Base-by-base conservation (phyloP, 2,797 vertebrate genomes). In the Poeciliopsis turneri region DNA sequence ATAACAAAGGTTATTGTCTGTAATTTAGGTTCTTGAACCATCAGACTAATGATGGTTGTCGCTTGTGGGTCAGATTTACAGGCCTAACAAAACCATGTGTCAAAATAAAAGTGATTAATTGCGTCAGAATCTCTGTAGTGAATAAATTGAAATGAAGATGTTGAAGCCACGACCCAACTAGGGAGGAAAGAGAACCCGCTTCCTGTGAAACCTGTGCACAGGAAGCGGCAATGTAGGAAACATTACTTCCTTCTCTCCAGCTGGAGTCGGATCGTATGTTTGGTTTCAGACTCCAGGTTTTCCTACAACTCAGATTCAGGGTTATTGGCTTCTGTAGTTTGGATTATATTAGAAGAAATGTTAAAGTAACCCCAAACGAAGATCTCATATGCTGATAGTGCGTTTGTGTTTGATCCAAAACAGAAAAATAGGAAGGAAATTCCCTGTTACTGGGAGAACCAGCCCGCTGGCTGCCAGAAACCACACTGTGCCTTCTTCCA, bases 381-480 rank as follows among this genome's bases (percentile, higher is more conserved):
- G n/a, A 16, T 69, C 23, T 75, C 6, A 5, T 70, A 0, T 28
- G 15, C 43, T 9, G 23, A 39, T 71, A 18, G 36, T 77, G 8
- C 61, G 70, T 43, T 53, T 79, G 41, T 55, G 80, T 1, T 77
- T 25, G 30, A 53, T 66, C 47, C 0, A 43, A 53, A 82, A 88
- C 91, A 99, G 98, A 99, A 99, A 92, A 99, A 98, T 66, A 91
- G 98, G 20, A 98, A 97, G 84, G 97, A 97, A 88, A 99, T 99
- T 8, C 89, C 96, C 0, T 99, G 98, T 85, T 99, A 97, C 33
- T 99, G 98, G 98, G 98, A 99, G 93, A 98, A 96, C 57, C 98
- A 99, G 75, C 94, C 96, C 0, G 91, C 95, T 0, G 98, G 98
- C 76, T 99, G 98, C 92, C 97, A 98, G 85, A 99, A 99, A 87